Base-by-base conservation (phyloP, 2,888 invertebrate genomes). In the Eupithecia subumbrata region DNA sequence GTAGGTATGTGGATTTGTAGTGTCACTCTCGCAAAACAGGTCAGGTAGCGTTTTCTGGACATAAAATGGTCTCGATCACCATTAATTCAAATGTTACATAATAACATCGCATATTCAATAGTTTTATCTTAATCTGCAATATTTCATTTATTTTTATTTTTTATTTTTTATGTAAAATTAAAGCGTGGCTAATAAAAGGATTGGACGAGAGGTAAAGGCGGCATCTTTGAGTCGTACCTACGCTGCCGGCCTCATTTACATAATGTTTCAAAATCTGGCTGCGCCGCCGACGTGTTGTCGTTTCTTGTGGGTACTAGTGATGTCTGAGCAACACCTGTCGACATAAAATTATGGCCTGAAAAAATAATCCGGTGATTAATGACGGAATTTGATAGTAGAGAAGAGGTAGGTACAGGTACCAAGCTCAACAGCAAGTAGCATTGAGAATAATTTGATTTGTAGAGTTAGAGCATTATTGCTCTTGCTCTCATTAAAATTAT, bases 231-330 rank as follows among this genome's bases (percentile, higher is more conserved):
- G 79, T 43, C 68, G 68, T 68, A 78, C 73, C 37, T 40, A 78
- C 79, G 80, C 85, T 86, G 86, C 81, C 83, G 81, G 86, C 86
- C 88, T 91, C 89, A 92, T 93, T 93, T 92, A 89, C 92, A 93
- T 73, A 60, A 90, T 87, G 90, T 91, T 92, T 89, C 89, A 91
- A 92, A 92, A 91, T 90, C 90, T 89, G 90, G 85, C 88, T 86
- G 52, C 30, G n/a, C 84, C 84, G 86, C 40, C 40, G 82, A 82
- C 86, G 84, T 85, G 84, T 84, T 84, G 85, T 84, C 85, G 87
- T 84, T 86, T 87, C 82, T 83, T 84, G 82, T 70, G 48, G 52
- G 72, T 72, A 79, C 84, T 89, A 90, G 88, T 89, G 89, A 84
- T 89, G 88, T 84, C 84, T 79, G 74, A 76, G 71, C 80, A n/a